These are phyloP conservation scores for Proisotoma minuta DNA, from an alignment of 2,888 invertebrate genomes.

Conservation along the genomic window DNA sequence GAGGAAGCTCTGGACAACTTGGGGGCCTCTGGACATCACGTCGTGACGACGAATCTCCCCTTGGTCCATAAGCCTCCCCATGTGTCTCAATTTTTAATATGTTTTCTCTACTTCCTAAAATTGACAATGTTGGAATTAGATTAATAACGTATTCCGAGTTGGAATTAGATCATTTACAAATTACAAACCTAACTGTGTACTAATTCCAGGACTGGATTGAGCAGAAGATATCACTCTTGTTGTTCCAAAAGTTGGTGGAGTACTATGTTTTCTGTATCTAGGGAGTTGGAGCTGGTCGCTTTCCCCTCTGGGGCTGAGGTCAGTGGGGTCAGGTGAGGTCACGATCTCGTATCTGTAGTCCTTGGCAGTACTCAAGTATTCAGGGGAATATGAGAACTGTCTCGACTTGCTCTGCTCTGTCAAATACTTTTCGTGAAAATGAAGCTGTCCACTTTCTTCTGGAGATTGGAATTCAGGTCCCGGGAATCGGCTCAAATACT, in stretches of 20 bases:
- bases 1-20: not conserved
- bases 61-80: not conserved
- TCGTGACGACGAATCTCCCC: not conserved
- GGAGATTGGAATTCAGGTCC: not conserved
- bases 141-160: not conserved
- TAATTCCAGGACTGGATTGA: not conserved
- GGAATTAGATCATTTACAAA: not conserved
- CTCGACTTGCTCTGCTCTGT: not conserved
- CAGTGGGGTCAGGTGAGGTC: not conserved
- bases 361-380: not conserved
- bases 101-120: not conserved
- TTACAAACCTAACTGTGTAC: not conserved
- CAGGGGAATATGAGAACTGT: not conserved
- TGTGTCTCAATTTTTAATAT: not conserved
- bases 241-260: not conserved
- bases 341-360: not conserved
- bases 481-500: not conserved
- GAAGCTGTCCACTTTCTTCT: not conserved
- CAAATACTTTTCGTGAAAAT: not conserved
- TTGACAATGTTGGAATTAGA: not conserved
- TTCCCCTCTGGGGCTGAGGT: not conserved
- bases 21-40: not conserved
- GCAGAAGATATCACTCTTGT: not conserved
- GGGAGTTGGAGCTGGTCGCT: not conserved
- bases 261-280: not conserved